These are phyloP conservation scores for Parochlus steinenii DNA, from an alignment of 2,888 invertebrate species.

Conservation along the genomic window DNA sequence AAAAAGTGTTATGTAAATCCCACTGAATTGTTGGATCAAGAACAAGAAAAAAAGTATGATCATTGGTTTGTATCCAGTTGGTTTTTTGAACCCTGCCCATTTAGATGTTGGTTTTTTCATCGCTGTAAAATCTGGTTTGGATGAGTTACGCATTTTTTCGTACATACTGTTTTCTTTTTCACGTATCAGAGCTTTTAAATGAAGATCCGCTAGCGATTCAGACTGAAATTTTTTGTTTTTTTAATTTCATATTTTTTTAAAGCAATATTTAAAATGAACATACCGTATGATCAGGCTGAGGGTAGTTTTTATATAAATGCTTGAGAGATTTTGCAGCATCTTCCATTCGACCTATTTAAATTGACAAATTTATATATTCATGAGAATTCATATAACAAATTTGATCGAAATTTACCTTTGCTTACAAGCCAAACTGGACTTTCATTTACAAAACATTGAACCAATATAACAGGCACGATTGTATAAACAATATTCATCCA, in stretches of 20 bases:
- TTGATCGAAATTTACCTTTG: too few species aligned
- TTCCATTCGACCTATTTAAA: slow-evolving; percentile 35
- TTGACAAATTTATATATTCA: too few species aligned
- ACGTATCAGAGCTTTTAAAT: slow-evolving; percentile 33
- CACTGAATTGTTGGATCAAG: slow-evolving; percentile 41
- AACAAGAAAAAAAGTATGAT: slow-evolving; percentile 36
- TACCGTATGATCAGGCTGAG: slow-evolving; percentile 30
- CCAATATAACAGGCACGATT: slow-evolving; percentile 32
- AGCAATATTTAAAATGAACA: too few species aligned
- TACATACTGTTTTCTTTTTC: slow-evolving; percentile 34
- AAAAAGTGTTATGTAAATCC: slow-evolving; percentile 42
- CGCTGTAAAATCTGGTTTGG: slow-evolving; percentile 16
- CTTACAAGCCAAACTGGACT: slow-evolving; percentile 42
- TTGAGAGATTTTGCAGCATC: slow-evolving; percentile 35
- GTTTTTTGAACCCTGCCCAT: slow-evolving; percentile 31
- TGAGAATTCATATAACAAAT: too few species aligned
- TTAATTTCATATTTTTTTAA: slow-evolving; percentile 4
- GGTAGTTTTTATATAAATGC: slow-evolving; percentile 33
- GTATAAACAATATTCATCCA: slow-evolving; percentile 37
- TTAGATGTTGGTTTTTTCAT: slow-evolving; percentile 26
- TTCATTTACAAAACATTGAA: slow-evolving; percentile 35
- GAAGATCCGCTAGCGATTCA: slow-evolving; percentile 34
- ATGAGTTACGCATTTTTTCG: slow-evolving; percentile 20
- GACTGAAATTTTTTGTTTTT: slow-evolving; percentile 14
- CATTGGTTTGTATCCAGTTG: slow-evolving; percentile 41